These are phyloP conservation scores for Podocnemis expansa DNA, from an alignment of 2,113 vertebrate genomes.

Conservation along the genomic window DNA sequence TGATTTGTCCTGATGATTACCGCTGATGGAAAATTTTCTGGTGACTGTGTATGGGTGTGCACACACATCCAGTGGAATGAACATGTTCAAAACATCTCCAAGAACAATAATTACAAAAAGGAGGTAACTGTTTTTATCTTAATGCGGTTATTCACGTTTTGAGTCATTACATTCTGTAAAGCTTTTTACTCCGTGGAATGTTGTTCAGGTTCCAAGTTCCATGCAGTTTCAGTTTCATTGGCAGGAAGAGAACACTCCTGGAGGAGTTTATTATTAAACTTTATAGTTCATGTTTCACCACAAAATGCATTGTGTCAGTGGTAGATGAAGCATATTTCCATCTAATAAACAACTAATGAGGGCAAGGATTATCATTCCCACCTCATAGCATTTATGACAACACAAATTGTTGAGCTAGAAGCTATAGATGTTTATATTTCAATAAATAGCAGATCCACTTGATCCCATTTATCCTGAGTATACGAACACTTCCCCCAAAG, in stretches of 20 bases:
- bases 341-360: not conserved
- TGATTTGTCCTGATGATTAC: not conserved
- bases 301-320: not conserved
- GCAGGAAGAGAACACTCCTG: not conserved
- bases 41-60: not conserved
- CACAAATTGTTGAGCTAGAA: not conserved
- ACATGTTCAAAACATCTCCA: not conserved
- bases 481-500: not conserved
- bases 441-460: not conserved
- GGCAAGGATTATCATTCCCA: not conserved
- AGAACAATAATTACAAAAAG: not conserved
- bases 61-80: not conserved
- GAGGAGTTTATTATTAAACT: not conserved
- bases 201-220: not conserved
- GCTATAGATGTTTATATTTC: not conserved
- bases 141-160: not conserved
- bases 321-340: not conserved
- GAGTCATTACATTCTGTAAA: not conserved
- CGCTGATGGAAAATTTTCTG: not conserved
- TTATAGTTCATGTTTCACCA: not conserved
- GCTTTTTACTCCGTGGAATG: not conserved
- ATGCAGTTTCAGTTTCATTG: not conserved
- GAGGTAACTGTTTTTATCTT: not conserved
- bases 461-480: not conserved
- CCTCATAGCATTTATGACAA: not conserved